A percentile compares a stretch with the other conserved stretches of the same genome.
Conservation (phyloP, 2,888 invertebrate genomes). For the Meta bourneti region DNA sequence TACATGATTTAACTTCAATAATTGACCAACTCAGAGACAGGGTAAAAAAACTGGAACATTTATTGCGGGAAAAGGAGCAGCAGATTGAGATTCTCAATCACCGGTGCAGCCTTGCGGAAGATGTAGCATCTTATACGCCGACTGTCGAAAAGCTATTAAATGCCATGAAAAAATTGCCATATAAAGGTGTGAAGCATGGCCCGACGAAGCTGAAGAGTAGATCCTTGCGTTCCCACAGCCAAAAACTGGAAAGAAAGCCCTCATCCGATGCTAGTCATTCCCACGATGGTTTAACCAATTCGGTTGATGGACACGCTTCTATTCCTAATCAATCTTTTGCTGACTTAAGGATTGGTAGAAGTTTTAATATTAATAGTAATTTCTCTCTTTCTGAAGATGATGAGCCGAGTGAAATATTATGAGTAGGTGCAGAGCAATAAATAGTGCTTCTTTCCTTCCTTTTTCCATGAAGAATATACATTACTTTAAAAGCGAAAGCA, state of each 20-base stretch:
- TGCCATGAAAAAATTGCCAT: constrained; percentile 77
- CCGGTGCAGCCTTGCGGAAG: constrained; percentile 74
- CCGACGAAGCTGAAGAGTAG: constrained; percentile 62
- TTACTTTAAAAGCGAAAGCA: background rate
- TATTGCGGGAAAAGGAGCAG: constrained; percentile 77
- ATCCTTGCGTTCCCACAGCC: constrained; percentile 47
- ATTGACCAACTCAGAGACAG: constrained; percentile 74
- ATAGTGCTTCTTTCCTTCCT: too few relatives aligned
- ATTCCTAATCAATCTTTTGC: constrained; percentile 70
- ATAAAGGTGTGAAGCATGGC: constrained; percentile 45
- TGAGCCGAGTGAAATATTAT: constrained; percentile 75
- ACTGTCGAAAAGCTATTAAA: constrained; percentile 77
- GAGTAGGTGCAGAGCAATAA: constrained; percentile 4
- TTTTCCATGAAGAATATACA: background rate
- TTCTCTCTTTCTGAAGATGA: constrained; percentile 78
- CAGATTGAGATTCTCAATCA: constrained; percentile 77
- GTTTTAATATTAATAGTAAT: constrained; percentile 78
- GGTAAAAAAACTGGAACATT: constrained; percentile 77
- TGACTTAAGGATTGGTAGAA: constrained; percentile 78
- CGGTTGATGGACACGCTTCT: constrained; percentile 67
- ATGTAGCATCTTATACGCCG: constrained; percentile 77
- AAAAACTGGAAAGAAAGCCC: constrained; percentile 53
- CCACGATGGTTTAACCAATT: constrained; percentile 55
- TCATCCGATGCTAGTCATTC: constrained; percentile 59
- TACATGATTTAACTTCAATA: constrained; percentile 73